Conservation (phyloP, 2,797 vertebrate genomes). For the Acanthornis magna region DNA sequence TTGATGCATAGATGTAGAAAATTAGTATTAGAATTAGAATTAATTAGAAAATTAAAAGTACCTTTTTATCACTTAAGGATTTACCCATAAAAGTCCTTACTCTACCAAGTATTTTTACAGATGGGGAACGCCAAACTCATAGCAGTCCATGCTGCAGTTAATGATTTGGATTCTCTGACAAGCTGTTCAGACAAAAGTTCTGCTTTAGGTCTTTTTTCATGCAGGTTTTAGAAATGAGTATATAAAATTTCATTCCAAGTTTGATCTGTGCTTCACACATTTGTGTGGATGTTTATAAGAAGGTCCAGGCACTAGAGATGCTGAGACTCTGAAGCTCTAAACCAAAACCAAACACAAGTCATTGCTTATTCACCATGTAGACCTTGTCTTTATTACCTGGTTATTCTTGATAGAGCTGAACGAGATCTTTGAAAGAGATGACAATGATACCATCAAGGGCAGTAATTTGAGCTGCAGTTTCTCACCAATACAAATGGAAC, state of each 20-base stretch:
- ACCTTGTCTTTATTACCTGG: not conserved
- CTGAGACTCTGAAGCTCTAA: not conserved
- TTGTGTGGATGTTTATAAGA: not conserved
- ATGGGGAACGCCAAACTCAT: not conserved
- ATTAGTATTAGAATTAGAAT: too few relatives aligned
- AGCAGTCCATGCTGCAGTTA: not conserved
- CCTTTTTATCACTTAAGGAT: not conserved
- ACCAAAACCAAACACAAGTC: not conserved
- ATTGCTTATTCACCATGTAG: not conserved
- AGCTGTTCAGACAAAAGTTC: not conserved
- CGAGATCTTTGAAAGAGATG: not conserved
- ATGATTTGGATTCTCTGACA: not conserved
- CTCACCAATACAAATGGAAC: not conserved
- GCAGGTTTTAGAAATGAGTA: not conserved
- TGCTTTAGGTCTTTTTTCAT: not conserved
- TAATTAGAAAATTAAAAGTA: too few relatives aligned
- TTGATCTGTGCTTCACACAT: not conserved
- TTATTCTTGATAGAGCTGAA: not conserved
- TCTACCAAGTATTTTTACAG: not conserved
- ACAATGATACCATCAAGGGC: not conserved
- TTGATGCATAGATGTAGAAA: not conserved
- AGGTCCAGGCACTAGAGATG: not conserved
- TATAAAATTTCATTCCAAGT: not conserved
- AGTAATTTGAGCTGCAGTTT: not conserved
- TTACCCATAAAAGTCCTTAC: not conserved